phyloP scores from a whole-genome alignment of 2,113 vertebrate genomes.

The Helogale parvula region DNA sequence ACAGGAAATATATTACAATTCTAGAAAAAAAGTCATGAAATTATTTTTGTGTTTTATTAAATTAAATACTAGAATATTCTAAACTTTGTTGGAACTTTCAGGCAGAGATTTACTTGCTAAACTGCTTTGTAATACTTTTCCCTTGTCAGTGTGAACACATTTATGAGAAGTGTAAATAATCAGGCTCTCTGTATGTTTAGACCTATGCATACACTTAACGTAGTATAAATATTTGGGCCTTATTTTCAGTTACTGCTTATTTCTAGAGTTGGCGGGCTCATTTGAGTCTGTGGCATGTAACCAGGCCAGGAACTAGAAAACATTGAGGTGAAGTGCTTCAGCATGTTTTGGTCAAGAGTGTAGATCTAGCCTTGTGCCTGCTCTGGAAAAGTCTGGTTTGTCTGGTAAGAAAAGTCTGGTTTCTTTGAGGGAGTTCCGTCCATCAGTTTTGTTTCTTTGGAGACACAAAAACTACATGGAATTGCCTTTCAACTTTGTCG shows the following conservation, averaged over 20 bases:
- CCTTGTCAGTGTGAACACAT: neutral
- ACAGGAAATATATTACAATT: neutral
- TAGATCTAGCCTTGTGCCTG: neutral
- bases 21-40: neutral
- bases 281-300: accelerated
- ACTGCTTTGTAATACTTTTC: neutral
- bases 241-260: neutral
- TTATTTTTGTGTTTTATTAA: neutral
- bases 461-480: neutral
- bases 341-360: neutral
- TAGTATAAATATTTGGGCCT: neutral
- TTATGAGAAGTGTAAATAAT: neutral
- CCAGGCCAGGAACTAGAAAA: neutral
- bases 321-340: neutral
- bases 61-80: neutral
- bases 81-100: neutral
- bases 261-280: neutral
- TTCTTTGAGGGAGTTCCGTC: no score
- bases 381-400: neutral
- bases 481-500: neutral
- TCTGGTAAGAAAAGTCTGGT: neutral
- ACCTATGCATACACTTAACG: neutral
- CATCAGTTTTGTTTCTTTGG: neutral
- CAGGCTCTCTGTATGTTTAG: neutral
- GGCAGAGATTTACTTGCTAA: neutral